phyloP scores from a whole-genome alignment of 2,888 invertebrate species.

The Ophonus ardosiacus region DNA sequence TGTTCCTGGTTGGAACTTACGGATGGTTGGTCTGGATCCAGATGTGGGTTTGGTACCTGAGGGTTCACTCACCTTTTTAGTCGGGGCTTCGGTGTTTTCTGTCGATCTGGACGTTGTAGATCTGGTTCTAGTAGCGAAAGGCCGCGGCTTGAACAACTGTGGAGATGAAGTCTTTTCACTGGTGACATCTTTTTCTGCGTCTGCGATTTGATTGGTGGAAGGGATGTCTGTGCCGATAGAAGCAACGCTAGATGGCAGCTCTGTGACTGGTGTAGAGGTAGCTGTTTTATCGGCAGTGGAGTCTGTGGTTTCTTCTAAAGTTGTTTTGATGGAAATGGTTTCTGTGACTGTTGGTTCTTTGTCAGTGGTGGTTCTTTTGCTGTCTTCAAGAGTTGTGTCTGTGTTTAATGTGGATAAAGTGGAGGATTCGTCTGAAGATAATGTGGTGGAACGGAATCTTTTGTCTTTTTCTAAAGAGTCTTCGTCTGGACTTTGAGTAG shows the following conservation, averaged over 20 bases:
- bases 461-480: constrained; percentile 36
- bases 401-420: constrained; percentile 10
- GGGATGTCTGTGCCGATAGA: not conserved
- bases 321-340: constrained; percentile 31
- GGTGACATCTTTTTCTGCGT: constrained; percentile 22
- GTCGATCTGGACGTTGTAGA: constrained; percentile 71
- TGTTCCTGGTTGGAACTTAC: constrained; percentile 51
- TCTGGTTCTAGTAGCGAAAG: constrained; percentile 71
- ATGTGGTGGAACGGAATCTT: constrained; percentile 36
- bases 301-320: constrained; percentile 24
- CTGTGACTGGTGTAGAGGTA: not conserved
- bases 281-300: constrained; percentile 31
- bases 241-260: constrained; percentile 6
- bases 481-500: constrained; percentile 27
- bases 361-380: constrained; percentile 7
- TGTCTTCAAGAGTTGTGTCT: constrained; percentile 34
- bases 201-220: constrained; percentile 24
- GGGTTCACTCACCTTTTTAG: constrained; percentile 77
- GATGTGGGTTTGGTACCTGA: constrained; percentile 22
- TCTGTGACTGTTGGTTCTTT: constrained; percentile 39
- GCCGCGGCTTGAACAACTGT: constrained; percentile 71
- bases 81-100: constrained; percentile 70
- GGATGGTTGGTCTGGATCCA: constrained; percentile 21
- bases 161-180: constrained; percentile 67
- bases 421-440: not conserved